These are phyloP conservation scores for Mus pahari DNA, from an alignment of 2,113 vertebrate species.

Conservation along the genomic window DNA sequence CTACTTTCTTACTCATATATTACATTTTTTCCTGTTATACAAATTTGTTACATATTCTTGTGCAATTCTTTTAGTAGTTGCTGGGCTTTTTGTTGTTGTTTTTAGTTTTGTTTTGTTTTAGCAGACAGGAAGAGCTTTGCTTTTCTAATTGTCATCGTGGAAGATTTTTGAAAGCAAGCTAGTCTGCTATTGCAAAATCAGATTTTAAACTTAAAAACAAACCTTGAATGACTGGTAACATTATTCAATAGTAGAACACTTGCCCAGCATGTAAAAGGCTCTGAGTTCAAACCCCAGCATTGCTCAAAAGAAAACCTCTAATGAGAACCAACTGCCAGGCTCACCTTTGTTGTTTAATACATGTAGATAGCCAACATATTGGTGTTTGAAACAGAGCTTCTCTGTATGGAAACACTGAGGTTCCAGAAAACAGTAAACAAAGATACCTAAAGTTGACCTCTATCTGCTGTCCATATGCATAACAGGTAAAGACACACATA, in stretches of 20 bases:
- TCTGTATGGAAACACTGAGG: not conserved
- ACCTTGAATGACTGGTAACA: not conserved
- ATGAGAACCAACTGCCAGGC: not conserved
- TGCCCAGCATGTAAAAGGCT: not conserved
- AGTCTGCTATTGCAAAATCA: not conserved
- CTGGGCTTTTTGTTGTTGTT: not conserved
- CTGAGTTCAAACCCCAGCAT: not conserved
- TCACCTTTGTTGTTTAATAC: not conserved
- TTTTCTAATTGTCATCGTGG: constrained; percentile 49
- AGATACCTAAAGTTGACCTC: not conserved
- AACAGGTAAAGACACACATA: not conserved
- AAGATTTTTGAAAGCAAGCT: constrained; percentile 8
- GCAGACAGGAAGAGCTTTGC: not conserved
- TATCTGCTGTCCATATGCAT: not conserved
- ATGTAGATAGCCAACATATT: not conserved
- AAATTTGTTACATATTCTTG: constrained; percentile 28
- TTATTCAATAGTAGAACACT: not conserved
- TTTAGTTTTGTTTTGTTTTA: not conserved
- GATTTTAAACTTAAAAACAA: constrained; percentile 16
- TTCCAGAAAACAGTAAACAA: not conserved
- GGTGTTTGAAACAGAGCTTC: not conserved
- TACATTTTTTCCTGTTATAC: not conserved
- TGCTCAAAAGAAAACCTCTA: not conserved
- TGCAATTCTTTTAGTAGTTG: not conserved
- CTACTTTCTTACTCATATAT: not conserved